phyloP scores from a whole-genome alignment of 2,797 vertebrate genomes.

The Spinibarbus caldwelli region DNA sequence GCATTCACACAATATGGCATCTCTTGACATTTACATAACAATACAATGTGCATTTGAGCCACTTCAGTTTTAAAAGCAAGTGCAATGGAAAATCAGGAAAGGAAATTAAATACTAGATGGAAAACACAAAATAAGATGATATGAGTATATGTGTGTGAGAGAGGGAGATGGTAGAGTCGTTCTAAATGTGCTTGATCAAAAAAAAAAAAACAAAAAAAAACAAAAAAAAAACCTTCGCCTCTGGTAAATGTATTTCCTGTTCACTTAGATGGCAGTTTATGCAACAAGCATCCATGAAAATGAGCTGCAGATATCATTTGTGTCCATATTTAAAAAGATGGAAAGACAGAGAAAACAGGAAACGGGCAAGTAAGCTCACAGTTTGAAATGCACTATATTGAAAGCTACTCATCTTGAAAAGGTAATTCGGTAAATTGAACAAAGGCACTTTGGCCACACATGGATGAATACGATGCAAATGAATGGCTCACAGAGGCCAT shows the following conservation, averaged over 20 bases:
- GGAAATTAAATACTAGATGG: slow-evolving; percentile 4
- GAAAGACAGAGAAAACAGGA: slow-evolving; percentile 4
- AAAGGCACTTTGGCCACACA: slow-evolving; percentile 46
- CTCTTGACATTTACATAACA: slow-evolving; percentile 29
- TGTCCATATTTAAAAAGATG: slow-evolving; percentile 31
- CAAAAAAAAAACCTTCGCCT: too few relatives aligned
- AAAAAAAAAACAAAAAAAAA: too few relatives aligned
- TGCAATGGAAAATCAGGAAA: slow-evolving; percentile 1
- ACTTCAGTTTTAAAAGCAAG: not conserved
- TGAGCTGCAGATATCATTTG: slow-evolving; percentile 17
- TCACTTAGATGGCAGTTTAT: slow-evolving; percentile 30
- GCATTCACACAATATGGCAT: slow-evolving; percentile 1
- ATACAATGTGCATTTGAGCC: not conserved
- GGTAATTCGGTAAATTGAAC: slow-evolving; percentile 47
- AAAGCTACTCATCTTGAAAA: slow-evolving; percentile 42
- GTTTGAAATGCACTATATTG: slow-evolving; percentile 14
- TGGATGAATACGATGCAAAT: slow-evolving; percentile 51
- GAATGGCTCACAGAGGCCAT: slow-evolving; percentile 28
- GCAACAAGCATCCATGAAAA: slow-evolving; percentile 24
- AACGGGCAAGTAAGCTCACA: not conserved
- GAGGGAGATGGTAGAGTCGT: not conserved
- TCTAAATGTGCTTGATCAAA: slow-evolving; percentile 25
- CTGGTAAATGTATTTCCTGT: too few relatives aligned
- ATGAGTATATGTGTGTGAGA: not conserved
- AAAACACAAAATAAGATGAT: not conserved